Percentiles rank a stretch among this genome's conserved stretches.
Conservation (phyloP, 2,113 vertebrate species). For the Seriola rivoliana region DNA sequence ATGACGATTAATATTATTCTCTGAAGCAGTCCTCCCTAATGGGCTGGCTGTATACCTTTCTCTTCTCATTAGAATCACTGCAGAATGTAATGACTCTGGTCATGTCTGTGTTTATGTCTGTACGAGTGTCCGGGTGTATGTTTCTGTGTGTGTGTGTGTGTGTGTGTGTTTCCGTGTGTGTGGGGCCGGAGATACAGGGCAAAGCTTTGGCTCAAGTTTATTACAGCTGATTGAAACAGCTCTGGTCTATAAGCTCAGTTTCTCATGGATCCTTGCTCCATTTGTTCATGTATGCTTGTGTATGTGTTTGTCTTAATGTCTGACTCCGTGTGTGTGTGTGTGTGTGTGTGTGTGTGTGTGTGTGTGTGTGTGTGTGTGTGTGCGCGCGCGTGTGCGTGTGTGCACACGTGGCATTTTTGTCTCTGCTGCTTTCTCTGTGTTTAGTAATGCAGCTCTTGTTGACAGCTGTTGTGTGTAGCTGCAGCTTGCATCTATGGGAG, state of each 20-base stretch:
- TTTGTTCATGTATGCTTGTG: constrained; percentile 44
- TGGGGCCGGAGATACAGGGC: constrained; percentile 23
- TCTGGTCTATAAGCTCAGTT: constrained; percentile 58
- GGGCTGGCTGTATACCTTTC: constrained; percentile 84
- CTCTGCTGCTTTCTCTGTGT: constrained; percentile 49
- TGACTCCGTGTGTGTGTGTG: background rate
- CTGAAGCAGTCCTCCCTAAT: constrained; percentile 84
- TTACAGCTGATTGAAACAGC: constrained; percentile 73
- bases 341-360: background rate
- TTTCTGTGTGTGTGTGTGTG: constrained; percentile 6
- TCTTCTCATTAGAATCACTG: constrained; percentile 83
- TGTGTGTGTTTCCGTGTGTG: constrained; percentile 35
- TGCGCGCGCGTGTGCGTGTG: background rate
- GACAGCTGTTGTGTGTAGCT: constrained; percentile 62
- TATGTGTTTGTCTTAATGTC: constrained; percentile 10
- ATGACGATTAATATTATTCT: constrained; percentile 87
- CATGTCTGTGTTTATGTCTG: constrained; percentile 60
- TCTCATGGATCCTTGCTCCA: constrained; percentile 20
- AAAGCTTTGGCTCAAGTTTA: constrained; percentile 62
- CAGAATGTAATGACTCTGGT: constrained; percentile 69
- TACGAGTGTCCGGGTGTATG: constrained; percentile 24
- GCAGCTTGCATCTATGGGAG: constrained; percentile 48
- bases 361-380: background rate
- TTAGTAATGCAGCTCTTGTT: constrained; percentile 61
- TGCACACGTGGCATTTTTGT: constrained; percentile 34